Evolutionary conservation across 1,140 invertebrate species (phyloP), one percentile per base, ranked within the genome.

Genomic region (Helicoverpa armigera): DNA sequence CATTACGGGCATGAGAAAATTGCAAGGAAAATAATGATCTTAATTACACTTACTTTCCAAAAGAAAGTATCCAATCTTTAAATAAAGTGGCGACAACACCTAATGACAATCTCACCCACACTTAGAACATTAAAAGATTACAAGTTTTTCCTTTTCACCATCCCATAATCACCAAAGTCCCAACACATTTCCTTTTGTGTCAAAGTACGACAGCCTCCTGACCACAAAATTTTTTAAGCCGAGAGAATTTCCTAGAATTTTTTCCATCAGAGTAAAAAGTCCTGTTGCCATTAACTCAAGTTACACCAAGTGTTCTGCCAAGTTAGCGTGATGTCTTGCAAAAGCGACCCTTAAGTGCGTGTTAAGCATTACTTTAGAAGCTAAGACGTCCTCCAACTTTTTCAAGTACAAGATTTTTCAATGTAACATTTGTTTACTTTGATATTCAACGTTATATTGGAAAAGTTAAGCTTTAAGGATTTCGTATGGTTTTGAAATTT

Each of bases 401-500:
- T 79, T 67, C 16, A 56, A 72, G 58, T 13, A 60, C 14, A 73
- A 54, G 50, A 60, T 67, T 74, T 72, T 82, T 82, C 14, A 54
- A 56, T 61, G 77, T 50, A 29, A 61, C 18, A 31, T 79, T 79
- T 79, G 67, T 79, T 79, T 79, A 79, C 77, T 79, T 79, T 79
- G 63, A 79, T 69, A 69, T 67, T 61, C 61, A 56, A 54, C 48
- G 35, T 53, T 18, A 77, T 77, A 77, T 77, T 77, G 61, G 50
- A 77, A 77, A 67, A 77, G 75, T 77, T 77, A 67, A 77, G 60
- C 75, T 77, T 77, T 43, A 10, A 29, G 61, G 54, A 35, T 56
- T 77, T 35, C 50, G 31, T 77, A 43, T 67, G 23, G 23, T 63
- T 75, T 18, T n/a, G 4, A 14, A 48, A 23, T 53, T 31, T 65